Base-by-base conservation (phyloP, 2,888 invertebrate species). In the Carpatolechia fugitivella region DNA sequence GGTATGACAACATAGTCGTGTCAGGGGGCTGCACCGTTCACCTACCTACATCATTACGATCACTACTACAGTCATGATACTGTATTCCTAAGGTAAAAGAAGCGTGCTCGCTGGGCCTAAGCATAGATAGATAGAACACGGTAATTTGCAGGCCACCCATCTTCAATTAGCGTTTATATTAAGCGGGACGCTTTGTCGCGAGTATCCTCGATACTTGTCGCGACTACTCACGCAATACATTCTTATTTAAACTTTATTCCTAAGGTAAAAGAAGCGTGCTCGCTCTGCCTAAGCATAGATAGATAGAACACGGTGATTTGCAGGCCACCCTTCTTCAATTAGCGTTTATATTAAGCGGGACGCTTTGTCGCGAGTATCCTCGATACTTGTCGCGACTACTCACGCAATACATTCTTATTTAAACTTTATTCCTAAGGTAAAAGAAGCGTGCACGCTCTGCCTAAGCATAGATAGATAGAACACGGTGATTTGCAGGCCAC, bases 151-250 rank as follows among this genome's bases (percentile, higher is more conserved):
- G 31, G 80, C 85, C 7, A 88, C 92, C 0, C 91, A 93, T 54
- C 79, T 92, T 11, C 92, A 93, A 64, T 78, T 93, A 8, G 92
- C 93, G 60, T 92, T 93, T n/a, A 83, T 91, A 44, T 85, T 93
- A 13, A 82, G 93, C 57, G 91, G 90, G 24, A 92, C 92, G 44
- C 78, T 95, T 61, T 90, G 92, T 60, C 78, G 86, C 36, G 83
- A 91, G 52, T 85, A 85, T 58, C 91, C 93, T 3, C 65, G 59
- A 2, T 72, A 68, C 6, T 82, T 95, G 65, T 82, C 93, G 0
- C 91, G 92, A 68, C 78, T 96, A 38, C 92, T 95, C 33, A 87
- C 92, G 0, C 78, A 87, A 5, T n/a, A n/a, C n/a, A n/a, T n/a
- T n/a, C n/a, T n/a, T n/a, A n/a, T n/a, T n/a, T n/a, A n/a, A n/a